These are phyloP conservation scores for Drosophila gunungcola DNA, from an alignment of 1,140 invertebrate species.

Conservation along the genomic window DNA sequence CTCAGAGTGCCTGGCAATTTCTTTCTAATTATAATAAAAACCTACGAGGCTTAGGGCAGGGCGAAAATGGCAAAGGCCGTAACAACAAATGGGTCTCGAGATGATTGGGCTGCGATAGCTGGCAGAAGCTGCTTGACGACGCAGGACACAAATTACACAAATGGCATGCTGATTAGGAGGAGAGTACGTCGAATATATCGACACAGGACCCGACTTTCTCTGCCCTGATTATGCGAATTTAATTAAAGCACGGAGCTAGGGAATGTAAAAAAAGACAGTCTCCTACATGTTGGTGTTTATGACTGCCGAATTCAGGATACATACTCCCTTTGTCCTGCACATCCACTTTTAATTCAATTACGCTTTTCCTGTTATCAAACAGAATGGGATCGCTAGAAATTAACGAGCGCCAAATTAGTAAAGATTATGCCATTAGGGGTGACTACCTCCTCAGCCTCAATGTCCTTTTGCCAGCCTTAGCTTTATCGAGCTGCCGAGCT, in stretches of 20 bases:
- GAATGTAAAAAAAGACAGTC: conserved; percentile 1
- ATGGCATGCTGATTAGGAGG: conserved; percentile 71
- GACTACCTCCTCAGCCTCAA: conserved; percentile 13
- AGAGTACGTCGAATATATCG: conserved; percentile 42
- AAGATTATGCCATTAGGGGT: conserved; percentile 82
- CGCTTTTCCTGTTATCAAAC: conserved; percentile 60
- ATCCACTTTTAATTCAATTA: conserved; percentile 84
- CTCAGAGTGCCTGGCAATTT: conserved; percentile 44
- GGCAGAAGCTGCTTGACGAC: conserved; percentile 18
- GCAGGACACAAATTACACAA: conserved; percentile 62
- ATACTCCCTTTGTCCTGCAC: conserved; percentile 25
- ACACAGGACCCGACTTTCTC: conserved; percentile 1
- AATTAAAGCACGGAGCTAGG: conserved; percentile 55
- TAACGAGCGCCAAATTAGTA: conserved; percentile 84
- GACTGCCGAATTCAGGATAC: conserved; percentile 10
- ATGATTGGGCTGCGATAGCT: conserved; percentile 51
- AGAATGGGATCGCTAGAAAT: conserved; percentile 66
- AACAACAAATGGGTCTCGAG: conserved; percentile 56
- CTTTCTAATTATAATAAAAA: conserved; percentile 72
- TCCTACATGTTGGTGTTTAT: conserved; percentile 65
- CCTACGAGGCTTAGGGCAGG: conserved; percentile 18
- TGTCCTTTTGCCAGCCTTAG: conserved; percentile 35
- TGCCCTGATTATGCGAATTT: conserved; percentile 65
- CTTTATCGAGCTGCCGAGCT: conserved; percentile 42
- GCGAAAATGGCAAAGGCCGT: conserved; percentile 24